Evolutionary conservation across 2,888 invertebrate species (phyloP).

Genomic region (Cerastis leucographa): DNA sequence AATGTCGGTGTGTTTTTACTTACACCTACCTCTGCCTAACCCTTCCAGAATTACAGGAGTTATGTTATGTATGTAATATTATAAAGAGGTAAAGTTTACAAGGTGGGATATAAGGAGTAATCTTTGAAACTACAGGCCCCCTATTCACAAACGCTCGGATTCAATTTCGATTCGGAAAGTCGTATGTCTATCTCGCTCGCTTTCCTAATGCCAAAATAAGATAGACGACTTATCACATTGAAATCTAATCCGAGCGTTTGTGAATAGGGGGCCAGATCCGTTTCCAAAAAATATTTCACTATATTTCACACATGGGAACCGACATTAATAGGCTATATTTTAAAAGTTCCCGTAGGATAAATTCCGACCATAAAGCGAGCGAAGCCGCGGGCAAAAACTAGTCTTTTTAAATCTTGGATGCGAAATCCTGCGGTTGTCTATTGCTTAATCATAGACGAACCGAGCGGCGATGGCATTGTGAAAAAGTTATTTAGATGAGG

Average conservation of each 20-base stretch:
- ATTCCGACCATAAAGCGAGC: neutral
- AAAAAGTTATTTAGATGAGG: slow-evolving; percentile 44
- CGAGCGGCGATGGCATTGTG: slow-evolving; percentile 32
- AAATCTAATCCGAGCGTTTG: too few relatives aligned
- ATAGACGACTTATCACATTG: too few relatives aligned
- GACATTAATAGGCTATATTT: neutral
- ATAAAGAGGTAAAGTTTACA: neutral
- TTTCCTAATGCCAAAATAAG: too few relatives aligned
- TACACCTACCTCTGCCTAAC: too few relatives aligned
- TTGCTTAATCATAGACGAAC: slow-evolving; percentile 18
- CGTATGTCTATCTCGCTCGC: too few relatives aligned
- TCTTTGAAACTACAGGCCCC: neutral
- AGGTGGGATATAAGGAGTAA: neutral
- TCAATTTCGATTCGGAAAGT: too few relatives aligned
- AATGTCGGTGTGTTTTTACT: too few relatives aligned
- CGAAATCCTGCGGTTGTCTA: slow-evolving; percentile 27
- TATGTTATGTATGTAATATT: neutral
- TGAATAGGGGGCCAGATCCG: too few relatives aligned
- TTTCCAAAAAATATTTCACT: neutral
- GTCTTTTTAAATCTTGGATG: neutral
- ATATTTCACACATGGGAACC: neutral
- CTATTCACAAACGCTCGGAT: too few relatives aligned
- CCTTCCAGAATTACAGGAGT: too few relatives aligned
- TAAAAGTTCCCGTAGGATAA: neutral
- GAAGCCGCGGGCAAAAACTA: neutral